A percentile compares a stretch with the other conserved stretches of the same genome.
Conservation (phyloP, 1,140 invertebrate genomes). For the Microplitis demolitor region DNA sequence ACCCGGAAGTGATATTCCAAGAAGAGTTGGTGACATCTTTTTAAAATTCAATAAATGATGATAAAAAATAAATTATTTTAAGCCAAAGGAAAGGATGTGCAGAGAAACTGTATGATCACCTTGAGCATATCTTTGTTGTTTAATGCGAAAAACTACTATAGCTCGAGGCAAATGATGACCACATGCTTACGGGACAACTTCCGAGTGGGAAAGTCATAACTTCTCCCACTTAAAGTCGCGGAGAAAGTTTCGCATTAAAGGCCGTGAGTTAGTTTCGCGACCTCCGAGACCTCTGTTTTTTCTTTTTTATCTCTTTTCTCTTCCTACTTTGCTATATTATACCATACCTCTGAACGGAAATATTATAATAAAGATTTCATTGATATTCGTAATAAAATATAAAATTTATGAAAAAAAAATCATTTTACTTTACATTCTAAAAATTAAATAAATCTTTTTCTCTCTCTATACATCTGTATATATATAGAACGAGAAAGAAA, state of each 20-base stretch:
- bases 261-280: conserved; percentile 42
- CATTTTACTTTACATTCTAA: too few relatives aligned
- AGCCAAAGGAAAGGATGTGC: too few relatives aligned
- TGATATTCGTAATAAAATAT: too few relatives aligned
- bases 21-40: not conserved
- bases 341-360: not conserved
- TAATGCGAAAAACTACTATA: conserved; percentile 7
- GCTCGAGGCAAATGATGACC: conserved; percentile 21
- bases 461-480: too few relatives aligned
- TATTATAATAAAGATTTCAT: too few relatives aligned
- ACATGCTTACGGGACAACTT: conserved; percentile 22
- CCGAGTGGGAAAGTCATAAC: conserved; percentile 26
- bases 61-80: too few relatives aligned
- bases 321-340: not conserved
- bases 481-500: too few relatives aligned
- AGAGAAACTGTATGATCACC: not conserved
- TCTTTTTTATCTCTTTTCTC: not conserved
- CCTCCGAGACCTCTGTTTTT: conserved; percentile 32
- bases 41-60: not conserved
- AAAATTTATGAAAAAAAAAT: too few relatives aligned
- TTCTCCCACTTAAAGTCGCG: not conserved
- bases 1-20: not conserved
- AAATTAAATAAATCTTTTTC: too few relatives aligned
- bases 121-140: not conserved
- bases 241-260: conserved; percentile 36